A percentile compares a stretch with the other conserved stretches of the same genome.
phyloP scores from a whole-genome alignment of 2,888 invertebrate species.

The Hemistola chrysoprasaria region DNA sequence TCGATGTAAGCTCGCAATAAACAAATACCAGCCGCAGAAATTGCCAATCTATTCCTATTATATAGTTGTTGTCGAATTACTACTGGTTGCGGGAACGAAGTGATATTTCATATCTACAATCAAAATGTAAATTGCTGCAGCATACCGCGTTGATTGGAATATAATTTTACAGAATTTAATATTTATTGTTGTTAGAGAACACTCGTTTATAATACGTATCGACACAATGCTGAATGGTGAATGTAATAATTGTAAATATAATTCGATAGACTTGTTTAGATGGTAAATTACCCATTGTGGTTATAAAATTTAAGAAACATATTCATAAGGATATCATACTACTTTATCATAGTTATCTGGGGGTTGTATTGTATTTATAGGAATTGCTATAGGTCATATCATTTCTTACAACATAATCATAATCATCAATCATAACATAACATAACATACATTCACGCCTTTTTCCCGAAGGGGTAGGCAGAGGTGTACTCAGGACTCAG shows the following conservation, averaged over 20 bases:
- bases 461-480: no score
- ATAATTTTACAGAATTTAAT: constrained; percentile 19
- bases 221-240: constrained; percentile 12
- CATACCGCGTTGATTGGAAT: constrained; percentile 18
- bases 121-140: constrained; percentile 27
- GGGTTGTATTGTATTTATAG: no score
- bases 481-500: no score
- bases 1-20: constrained; percentile 63
- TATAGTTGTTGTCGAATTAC: constrained; percentile 38
- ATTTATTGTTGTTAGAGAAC: constrained; percentile 13
- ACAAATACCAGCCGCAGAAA: constrained; percentile 58
- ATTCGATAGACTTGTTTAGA: no score
- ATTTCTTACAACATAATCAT: no score
- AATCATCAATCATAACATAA: no score
- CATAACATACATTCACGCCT: no score
- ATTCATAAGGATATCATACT: no score
- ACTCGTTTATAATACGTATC: constrained; percentile 13
- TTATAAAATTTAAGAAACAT: no score
- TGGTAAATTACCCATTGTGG: no score
- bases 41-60: constrained; percentile 59
- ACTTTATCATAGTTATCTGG: no score
- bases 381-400: no score
- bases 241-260: not conserved
- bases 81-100: constrained; percentile 17
- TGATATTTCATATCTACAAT: constrained; percentile 23